Base-by-base conservation (phyloP, 2,888 invertebrate genomes). In the Ctena decussata region DNA sequence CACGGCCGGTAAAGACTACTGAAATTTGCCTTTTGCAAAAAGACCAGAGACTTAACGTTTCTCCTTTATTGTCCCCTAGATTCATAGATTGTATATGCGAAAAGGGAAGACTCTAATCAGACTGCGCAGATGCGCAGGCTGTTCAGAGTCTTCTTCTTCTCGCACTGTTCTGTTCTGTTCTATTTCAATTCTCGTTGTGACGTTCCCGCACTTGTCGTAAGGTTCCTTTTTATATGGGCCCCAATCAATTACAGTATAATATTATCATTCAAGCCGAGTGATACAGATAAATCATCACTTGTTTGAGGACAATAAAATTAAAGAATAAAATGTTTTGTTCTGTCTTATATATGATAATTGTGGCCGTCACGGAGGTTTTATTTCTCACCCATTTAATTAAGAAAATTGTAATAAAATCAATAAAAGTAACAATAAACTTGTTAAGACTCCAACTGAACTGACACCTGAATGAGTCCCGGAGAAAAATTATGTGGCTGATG, bases 321-420 rank as follows among this genome's bases (percentile, higher is more conserved):
- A 65, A 65, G 65, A 65, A 65, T 65, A 65, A 65, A 65, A 65
- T 35, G 65, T 65, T 65, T 65, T 65, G 65, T 65, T 65, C 65
- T 65, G 65, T 35, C 65, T 65, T 35, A 65, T 65, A 65, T 65
- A 65, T 65, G 65, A 65, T 65, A 65, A 65, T 65, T 65, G 65
- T 65, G 35, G 1, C 65, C 65, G 65, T 35, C 35, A 65, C 65
- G 65, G 65, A 35, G 65, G 32, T 65, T 65, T 65, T 39, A 70
- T 76, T 81, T 83, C 78, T 65, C 83, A 60, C 60, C 83, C 76
- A 72, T 85, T 80, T 87, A 83, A 88, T 88, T 84, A 79, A 78
- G 71, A 81, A 83, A 85, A 79, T 84, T 79, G 84, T 83, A 78
- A 83, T 80, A 83, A 71, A 77, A 70, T 77, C 80, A 81, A 83